Percentiles rank a stretch among this genome's conserved stretches.
Evolutionary conservation across 2,888 invertebrate genomes (phyloP).

Genomic region (Drosophila diplacantha): DNA sequence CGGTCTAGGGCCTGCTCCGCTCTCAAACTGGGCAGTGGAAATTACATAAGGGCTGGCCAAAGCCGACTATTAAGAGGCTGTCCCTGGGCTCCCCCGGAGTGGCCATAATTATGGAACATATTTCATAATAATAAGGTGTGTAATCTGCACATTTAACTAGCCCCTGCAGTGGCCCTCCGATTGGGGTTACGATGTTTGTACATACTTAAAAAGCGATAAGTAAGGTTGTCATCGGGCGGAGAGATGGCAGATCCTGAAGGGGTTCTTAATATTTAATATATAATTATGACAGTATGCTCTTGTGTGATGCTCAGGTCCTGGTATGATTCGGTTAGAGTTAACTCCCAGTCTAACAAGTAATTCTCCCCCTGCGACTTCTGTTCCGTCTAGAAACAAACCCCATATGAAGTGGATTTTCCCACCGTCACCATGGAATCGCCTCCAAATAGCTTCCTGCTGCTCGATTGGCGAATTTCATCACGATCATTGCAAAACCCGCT

Average conservation of each 20-base stretch:
- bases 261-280: neutral
- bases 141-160: slow-evolving; percentile 68
- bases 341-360: neutral
- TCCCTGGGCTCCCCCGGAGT: slow-evolving; percentile 28
- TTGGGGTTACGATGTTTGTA: slow-evolving; percentile 40
- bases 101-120: slow-evolving; percentile 68
- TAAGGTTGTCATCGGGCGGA: slow-evolving; percentile 35
- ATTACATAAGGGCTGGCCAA: slow-evolving; percentile 61
- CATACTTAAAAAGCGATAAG: slow-evolving; percentile 52
- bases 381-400: neutral
- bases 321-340: neutral
- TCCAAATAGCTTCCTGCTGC: slow-evolving; percentile 27
- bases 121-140: slow-evolving; percentile 73
- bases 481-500: slow-evolving; percentile 32
- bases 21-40: slow-evolving; percentile 37
- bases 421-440: slow-evolving; percentile 14
- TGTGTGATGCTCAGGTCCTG: neutral
- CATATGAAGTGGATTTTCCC: slow-evolving; percentile 14
- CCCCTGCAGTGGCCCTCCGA: slow-evolving; percentile 43
- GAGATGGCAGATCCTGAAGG: slow-evolving; percentile 1
- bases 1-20: slow-evolving; percentile 26
- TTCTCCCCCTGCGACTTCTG: neutral
- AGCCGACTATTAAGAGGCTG: slow-evolving; percentile 62
- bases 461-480: slow-evolving; percentile 40
- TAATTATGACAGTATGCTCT: neutral